Percentiles rank a stretch among this genome's conserved stretches.
Evolutionary conservation across 2,888 invertebrate genomes (phyloP).

Genomic region (Tachina grossa): DNA sequence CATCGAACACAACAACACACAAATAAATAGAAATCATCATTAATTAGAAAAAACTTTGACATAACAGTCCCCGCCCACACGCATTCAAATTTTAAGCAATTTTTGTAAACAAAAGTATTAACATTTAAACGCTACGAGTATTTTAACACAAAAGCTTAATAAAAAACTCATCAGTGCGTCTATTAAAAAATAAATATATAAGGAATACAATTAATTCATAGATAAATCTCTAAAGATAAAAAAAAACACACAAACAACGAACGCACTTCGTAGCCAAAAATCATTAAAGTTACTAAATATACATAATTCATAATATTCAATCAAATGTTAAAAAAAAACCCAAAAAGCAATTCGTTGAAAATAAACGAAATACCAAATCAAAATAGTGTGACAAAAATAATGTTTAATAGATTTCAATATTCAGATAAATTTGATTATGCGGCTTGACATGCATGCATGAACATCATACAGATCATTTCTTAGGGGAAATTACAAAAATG

Average conservation of each 20-base stretch:
- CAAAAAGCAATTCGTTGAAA: background rate
- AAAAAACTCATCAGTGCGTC: background rate
- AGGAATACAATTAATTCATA: slow-evolving; percentile 40
- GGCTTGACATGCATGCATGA: slow-evolving; percentile 42
- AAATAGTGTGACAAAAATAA: slow-evolving; percentile 53
- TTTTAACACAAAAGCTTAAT: slow-evolving; percentile 1
- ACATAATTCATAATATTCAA: slow-evolving; percentile 15
- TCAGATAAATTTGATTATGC: slow-evolving; percentile 38
- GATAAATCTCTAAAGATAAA: slow-evolving; percentile 38
- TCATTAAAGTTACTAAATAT: background rate
- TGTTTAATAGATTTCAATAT: slow-evolving; percentile 37
- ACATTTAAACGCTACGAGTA: slow-evolving; percentile 10
- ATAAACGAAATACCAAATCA: background rate
- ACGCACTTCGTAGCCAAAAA: background rate
- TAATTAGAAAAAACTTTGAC: background rate
- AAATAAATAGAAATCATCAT: no score
- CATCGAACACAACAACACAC: no score
- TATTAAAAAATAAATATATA: slow-evolving; percentile 58
- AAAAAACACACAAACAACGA: background rate
- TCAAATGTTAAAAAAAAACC: slow-evolving; percentile 28
- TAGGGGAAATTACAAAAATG: no score
- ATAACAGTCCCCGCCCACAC: slow-evolving; percentile 22
- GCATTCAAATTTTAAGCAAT: background rate
- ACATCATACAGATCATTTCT: slow-evolving; percentile 42
- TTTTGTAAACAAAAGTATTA: slow-evolving; percentile 22